These are phyloP conservation scores for Channallabes apus DNA, from an alignment of 2,797 vertebrate species.

Conservation along the genomic window DNA sequence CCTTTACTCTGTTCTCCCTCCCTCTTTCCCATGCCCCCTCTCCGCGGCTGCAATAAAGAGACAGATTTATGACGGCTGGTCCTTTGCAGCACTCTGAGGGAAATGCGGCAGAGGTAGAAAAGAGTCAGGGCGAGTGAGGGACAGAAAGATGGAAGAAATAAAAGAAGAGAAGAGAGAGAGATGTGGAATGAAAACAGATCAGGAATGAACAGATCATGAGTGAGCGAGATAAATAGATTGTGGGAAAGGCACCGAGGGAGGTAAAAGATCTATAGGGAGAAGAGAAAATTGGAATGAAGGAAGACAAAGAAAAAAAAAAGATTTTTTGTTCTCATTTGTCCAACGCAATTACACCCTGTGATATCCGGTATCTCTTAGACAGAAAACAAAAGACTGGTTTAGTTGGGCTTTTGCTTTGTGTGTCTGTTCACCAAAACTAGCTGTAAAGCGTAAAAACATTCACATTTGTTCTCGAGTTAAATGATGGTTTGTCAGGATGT, in stretches of 20 bases:
- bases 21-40: conserved; percentile 18
- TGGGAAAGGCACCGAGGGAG: conserved; percentile 36
- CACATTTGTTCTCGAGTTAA: too few species aligned
- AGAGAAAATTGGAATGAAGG: conserved; percentile 31
- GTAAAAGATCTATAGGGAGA: conserved; percentile 33
- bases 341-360: conserved; percentile 10
- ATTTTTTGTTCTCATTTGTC: conserved; percentile 23
- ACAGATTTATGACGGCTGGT: conserved; percentile 82
- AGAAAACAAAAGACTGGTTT: conserved; percentile 1
- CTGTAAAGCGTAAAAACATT: too few species aligned
- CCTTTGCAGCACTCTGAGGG: conserved; percentile 74
- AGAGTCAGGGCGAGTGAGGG: conserved; percentile 54
- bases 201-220: conserved; percentile 16
- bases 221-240: conserved; percentile 45
- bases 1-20: conserved; percentile 49
- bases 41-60: conserved; percentile 81
- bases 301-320: conserved; percentile 26
- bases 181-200: conserved; percentile 44
- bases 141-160: conserved; percentile 62
- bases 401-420: neutral
- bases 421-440: neutral
- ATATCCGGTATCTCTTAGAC: conserved; percentile 3
- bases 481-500: too few species aligned
- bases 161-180: conserved; percentile 55
- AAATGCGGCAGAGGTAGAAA: conserved; percentile 64